Conservation (phyloP, 2,113 vertebrate species). For the Mesembrinibis cayennensis region DNA sequence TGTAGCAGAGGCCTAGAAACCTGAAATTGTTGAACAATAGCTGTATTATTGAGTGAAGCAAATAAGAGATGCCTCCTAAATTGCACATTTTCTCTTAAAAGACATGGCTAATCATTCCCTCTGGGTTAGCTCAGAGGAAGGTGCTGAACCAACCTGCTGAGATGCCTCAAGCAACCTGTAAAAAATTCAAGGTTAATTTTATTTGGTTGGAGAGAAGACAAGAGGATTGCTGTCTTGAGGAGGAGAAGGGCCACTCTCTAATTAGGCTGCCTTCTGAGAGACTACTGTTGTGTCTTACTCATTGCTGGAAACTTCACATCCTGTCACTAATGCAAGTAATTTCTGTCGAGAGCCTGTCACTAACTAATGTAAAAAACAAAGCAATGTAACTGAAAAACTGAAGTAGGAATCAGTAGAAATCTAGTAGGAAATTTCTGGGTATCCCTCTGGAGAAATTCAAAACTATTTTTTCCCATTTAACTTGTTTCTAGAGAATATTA, state of each 20-base stretch:
- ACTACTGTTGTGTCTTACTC: not conserved
- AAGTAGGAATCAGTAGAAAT: not conserved
- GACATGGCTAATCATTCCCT: not conserved
- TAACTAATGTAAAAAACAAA: not conserved
- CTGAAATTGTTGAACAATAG: not conserved
- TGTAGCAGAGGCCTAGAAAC: not conserved
- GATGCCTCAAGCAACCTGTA: not conserved
- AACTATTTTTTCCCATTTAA: not conserved
- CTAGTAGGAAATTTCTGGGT: not conserved
- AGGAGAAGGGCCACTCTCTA: not conserved
- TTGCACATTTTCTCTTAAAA: not conserved
- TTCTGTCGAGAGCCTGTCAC: not conserved
- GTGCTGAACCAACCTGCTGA: not conserved
- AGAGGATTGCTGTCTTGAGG: not conserved
- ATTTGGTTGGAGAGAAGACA: not conserved
- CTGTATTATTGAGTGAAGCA: not conserved
- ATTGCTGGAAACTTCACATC: not conserved
- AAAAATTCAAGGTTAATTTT: not conserved
- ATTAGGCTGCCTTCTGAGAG: not conserved
- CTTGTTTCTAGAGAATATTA: not conserved
- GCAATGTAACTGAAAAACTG: not conserved
- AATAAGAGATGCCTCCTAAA: not conserved
- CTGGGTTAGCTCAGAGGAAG: not conserved
- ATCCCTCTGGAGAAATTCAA: not conserved
- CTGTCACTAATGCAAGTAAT: not conserved